A percentile compares a stretch with the other conserved stretches of the same genome.
These are phyloP conservation scores for Candidula unifasciata DNA, from an alignment of 2,888 invertebrate species.

Conservation along the genomic window DNA sequence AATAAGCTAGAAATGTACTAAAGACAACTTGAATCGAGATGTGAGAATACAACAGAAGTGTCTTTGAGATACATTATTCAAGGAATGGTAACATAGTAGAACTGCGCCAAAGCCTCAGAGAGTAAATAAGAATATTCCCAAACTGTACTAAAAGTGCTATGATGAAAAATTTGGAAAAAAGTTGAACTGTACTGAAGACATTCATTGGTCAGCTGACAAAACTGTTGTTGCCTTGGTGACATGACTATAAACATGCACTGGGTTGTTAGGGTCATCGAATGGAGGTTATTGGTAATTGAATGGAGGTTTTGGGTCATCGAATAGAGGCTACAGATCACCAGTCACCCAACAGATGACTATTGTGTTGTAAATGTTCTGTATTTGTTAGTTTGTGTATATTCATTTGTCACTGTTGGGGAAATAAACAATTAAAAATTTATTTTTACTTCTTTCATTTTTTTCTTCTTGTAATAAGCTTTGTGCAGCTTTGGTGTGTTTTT, in stretches of 20 bases:
- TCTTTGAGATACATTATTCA: no score
- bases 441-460: neutral
- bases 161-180: no score
- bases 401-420: constrained; percentile 50
- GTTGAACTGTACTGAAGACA: no score
- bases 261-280: neutral
- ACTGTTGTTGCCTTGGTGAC: neutral
- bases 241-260: neutral
- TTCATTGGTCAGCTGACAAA: no score
- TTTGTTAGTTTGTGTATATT: constrained; percentile 46
- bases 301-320: constrained; percentile 19
- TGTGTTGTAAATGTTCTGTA: constrained; percentile 47
- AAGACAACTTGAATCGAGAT: no score
- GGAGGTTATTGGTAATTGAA: neutral
- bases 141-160: no score
- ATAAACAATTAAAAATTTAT: constrained; percentile 17
- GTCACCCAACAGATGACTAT: constrained; percentile 37
- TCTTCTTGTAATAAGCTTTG: neutral
- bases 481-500: no score
- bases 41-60: no score
- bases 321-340: constrained; percentile 35
- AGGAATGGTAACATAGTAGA: no score
- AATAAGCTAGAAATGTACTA: no score
- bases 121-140: no score
- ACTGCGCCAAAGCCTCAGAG: no score